phyloP scores from a whole-genome alignment of 1,140 invertebrate species.

The Drosophila varians region DNA sequence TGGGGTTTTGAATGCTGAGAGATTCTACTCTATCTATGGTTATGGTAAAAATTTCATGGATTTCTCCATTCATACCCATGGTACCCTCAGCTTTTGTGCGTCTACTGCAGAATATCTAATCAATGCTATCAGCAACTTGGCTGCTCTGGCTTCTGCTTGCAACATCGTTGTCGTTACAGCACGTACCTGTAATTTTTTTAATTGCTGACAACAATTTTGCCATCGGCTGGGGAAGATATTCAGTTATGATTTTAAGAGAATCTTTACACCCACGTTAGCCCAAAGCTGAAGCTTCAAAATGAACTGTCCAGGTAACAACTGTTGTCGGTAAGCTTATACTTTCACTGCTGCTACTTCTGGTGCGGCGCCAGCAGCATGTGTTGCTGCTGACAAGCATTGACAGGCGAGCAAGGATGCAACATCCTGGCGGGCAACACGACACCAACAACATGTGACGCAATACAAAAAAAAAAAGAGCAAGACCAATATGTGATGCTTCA shows the following conservation, averaged over 20 bases:
- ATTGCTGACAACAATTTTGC: constrained; percentile 63
- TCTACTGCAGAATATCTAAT: constrained; percentile 62
- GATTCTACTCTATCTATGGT: neutral
- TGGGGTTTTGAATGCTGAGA: no score
- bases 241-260: constrained; percentile 36
- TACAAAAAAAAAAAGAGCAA: constrained; percentile 26
- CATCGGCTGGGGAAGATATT: constrained; percentile 8
- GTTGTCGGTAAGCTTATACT: constrained; percentile 61
- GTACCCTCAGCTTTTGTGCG: constrained; percentile 52
- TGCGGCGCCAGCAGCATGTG: constrained; percentile 52
- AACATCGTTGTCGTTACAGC: constrained; percentile 48
- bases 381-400: constrained; percentile 27
- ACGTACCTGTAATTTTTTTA: constrained; percentile 79
- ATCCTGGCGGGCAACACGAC: constrained; percentile 53
- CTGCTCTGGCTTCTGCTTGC: constrained; percentile 15
- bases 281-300: constrained; percentile 13
- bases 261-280: constrained; percentile 35
- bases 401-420: constrained; percentile 41
- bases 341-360: constrained; percentile 44
- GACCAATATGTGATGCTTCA: constrained; percentile 64
- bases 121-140: constrained; percentile 53
- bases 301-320: constrained; percentile 25
- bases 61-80: constrained; percentile 5
- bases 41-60: no score
- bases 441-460: constrained; percentile 63